Percentiles rank a stretch among this genome's conserved stretches.
phyloP scores from a whole-genome alignment of 64 coral and sea anemone genomes.

The Montipora capricornis region DNA sequence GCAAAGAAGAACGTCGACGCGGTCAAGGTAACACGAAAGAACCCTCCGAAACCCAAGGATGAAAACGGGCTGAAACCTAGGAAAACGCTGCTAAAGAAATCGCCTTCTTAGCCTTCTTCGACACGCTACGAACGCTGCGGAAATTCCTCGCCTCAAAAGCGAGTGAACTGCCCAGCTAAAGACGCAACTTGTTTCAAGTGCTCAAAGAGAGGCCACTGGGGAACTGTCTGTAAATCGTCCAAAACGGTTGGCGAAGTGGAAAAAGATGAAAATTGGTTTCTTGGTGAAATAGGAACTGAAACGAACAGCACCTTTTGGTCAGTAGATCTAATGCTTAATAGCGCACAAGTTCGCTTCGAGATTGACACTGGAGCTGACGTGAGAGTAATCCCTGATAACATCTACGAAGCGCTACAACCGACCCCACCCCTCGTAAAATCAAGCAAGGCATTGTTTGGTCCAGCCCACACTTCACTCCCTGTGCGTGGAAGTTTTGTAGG shows the following conservation, averaged over 20 bases:
- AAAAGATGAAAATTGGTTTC: background rate
- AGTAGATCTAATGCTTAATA: background rate
- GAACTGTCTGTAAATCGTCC: background rate
- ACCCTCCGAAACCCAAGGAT: too few relatives aligned
- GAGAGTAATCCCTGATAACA: background rate
- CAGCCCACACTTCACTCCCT: background rate
- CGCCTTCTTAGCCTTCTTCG: too few relatives aligned
- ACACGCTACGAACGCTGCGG: too few relatives aligned
- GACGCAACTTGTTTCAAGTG: background rate
- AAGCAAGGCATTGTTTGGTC: background rate
- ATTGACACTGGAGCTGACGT: conserved; percentile 31
- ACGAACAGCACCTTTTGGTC: background rate
- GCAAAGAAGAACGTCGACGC: too few relatives aligned
- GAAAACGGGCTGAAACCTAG: too few relatives aligned
- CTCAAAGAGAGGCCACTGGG: background rate
- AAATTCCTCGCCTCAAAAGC: too few relatives aligned
- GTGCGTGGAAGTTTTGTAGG: background rate
- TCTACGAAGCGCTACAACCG: background rate
- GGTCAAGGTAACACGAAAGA: too few relatives aligned
- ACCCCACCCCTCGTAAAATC: background rate
- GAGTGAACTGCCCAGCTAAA: too few relatives aligned
- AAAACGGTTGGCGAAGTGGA: background rate
- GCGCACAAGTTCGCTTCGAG: background rate
- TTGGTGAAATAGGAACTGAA: background rate
- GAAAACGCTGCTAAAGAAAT: too few relatives aligned